phyloP scores from a whole-genome alignment of 1,140 invertebrate genomes.

The Brevipalpus yothersi region DNA sequence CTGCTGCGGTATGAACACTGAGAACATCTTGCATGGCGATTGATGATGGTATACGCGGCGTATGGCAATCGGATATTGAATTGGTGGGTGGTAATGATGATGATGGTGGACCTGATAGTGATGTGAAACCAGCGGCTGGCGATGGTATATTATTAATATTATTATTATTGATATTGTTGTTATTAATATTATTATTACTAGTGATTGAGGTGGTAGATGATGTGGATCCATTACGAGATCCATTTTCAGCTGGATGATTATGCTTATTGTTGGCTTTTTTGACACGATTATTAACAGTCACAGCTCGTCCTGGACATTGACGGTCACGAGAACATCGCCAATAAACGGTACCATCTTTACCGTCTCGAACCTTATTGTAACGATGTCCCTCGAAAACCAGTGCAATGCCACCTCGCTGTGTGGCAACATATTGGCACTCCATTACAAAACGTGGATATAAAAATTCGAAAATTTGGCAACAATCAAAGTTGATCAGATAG shows the following conservation, averaged over 20 bases:
- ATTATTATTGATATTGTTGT: neutral
- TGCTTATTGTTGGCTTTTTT: slow-evolving; percentile 18
- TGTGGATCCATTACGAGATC: slow-evolving; percentile 1
- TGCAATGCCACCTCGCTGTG: slow-evolving; percentile 16
- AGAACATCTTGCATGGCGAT: slow-evolving; percentile 7
- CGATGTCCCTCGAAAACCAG: slow-evolving; percentile 17
- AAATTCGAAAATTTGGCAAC: too few relatives aligned
- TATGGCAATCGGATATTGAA: neutral
- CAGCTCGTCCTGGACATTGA: slow-evolving; percentile 16
- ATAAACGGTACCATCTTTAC: slow-evolving; percentile 17
- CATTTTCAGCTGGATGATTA: slow-evolving; percentile 16
- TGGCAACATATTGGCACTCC: slow-evolving; percentile 17
- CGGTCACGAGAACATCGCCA: slow-evolving; percentile 16
- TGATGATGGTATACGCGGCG: neutral
- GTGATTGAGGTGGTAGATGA: neutral
- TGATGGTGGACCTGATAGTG: neutral
- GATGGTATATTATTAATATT: neutral
- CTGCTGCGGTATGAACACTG: slow-evolving; percentile 1
- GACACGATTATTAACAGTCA: slow-evolving; percentile 17
- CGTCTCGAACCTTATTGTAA: slow-evolving; percentile 17
- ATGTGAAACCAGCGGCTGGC: neutral
- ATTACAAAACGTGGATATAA: slow-evolving; percentile 1
- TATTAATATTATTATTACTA: neutral
- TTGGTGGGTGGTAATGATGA: neutral
- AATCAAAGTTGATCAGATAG: too few relatives aligned